These are phyloP conservation scores for Eupithecia abbreviata DNA, from an alignment of 2,888 invertebrate species.

Conservation along the genomic window DNA sequence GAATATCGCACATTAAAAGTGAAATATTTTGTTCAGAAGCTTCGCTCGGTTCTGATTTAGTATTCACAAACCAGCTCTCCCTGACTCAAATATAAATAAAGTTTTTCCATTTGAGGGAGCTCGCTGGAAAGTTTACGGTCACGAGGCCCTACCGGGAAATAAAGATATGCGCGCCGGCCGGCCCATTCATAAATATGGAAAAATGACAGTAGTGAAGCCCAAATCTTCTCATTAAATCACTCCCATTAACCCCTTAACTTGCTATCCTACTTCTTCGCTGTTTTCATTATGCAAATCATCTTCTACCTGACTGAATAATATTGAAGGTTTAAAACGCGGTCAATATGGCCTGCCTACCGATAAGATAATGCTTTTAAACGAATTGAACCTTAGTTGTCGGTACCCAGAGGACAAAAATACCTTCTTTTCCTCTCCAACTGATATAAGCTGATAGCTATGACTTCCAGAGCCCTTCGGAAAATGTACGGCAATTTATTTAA, in stretches of 20 bases:
- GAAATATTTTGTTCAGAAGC: constrained; percentile 49
- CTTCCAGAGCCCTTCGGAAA: constrained; percentile 28
- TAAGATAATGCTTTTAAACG: constrained; percentile 19
- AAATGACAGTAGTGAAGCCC: constrained; percentile 46
- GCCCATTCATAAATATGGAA: constrained; percentile 60
- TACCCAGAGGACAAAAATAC: constrained; percentile 20
- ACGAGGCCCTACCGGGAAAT: constrained; percentile 66
- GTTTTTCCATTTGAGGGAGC: constrained; percentile 76
- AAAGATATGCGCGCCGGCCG: constrained; percentile 65
- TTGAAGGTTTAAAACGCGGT: constrained; percentile 11
- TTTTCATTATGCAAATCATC: constrained; percentile 16
- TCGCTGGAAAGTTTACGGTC: constrained; percentile 70
- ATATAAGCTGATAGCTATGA: constrained; percentile 31
- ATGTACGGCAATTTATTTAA: constrained; percentile 39
- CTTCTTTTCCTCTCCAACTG: constrained; percentile 28
- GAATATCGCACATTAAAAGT: constrained; percentile 45
- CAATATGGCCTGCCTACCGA: constrained; percentile 19
- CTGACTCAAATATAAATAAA: constrained; percentile 79
- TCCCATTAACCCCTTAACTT: constrained; percentile 46
- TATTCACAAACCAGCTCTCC: constrained; percentile 72
- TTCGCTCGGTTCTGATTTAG: constrained; percentile 66
- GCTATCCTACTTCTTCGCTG: constrained; percentile 21
- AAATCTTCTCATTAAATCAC: constrained; percentile 45
- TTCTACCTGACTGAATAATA: constrained; percentile 16
- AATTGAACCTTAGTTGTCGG: constrained; percentile 22